Evolutionary conservation across 2,888 invertebrate species (phyloP).

Genomic region (Microplitis manilae): DNA sequence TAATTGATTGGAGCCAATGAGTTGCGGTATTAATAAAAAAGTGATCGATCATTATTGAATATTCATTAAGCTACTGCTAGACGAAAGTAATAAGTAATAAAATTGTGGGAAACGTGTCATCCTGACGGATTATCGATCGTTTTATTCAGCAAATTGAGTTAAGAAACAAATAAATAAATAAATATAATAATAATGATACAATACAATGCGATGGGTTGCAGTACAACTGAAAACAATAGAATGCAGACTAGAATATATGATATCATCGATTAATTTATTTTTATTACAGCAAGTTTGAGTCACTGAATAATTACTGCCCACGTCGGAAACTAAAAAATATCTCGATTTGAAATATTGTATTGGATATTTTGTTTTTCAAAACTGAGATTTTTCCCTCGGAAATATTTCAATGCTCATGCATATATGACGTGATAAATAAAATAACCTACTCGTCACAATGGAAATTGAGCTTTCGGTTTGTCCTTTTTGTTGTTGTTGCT

Average conservation of each 20-base stretch:
- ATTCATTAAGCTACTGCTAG: neutral
- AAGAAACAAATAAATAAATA: neutral
- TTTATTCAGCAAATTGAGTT: neutral
- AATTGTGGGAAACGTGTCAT: constrained; percentile 12
- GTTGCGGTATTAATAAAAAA: neutral
- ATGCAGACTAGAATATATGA: neutral
- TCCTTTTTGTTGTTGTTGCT: neutral
- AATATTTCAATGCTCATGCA: neutral
- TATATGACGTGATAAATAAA: constrained; percentile 20
- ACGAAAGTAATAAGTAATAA: constrained; percentile 8
- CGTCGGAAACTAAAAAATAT: neutral
- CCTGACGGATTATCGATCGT: neutral
- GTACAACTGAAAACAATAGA: neutral
- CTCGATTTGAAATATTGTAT: too few species aligned
- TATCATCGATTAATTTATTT: neutral
- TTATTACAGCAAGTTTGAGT: neutral
- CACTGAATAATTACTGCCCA: neutral
- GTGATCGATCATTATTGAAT: neutral
- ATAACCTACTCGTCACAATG: constrained; percentile 37
- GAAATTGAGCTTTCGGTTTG: neutral
- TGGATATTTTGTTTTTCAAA: too few species aligned
- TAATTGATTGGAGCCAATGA: neutral
- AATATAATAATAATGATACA: neutral
- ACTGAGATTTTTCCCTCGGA: too few species aligned
- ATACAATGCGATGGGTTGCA: neutral